Base-by-base conservation (phyloP, 2,797 vertebrate genomes). In the Chromobotia macracanthus region DNA sequence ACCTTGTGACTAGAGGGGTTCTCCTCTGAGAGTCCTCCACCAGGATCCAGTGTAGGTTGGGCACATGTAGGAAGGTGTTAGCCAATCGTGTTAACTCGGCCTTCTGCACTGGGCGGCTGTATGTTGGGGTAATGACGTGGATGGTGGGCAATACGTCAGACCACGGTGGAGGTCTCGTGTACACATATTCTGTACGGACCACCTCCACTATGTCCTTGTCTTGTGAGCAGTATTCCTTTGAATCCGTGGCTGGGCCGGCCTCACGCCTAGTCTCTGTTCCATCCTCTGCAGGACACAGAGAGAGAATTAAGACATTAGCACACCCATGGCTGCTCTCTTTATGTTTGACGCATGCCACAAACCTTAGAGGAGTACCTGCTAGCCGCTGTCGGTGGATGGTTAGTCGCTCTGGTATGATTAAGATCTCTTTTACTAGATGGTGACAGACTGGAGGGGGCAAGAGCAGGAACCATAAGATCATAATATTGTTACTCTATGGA, bases 141-240 rank as follows among this genome's bases (percentile, higher is more conserved):
- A 99, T 98, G 85, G 96, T 97, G 75, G 97, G 96, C 81, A 99
- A 94, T 55, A 96, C 96, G 53, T 98, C 97, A 0, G 96, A 97
- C 97, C 97, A 98, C 0, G 97, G 97, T 0, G 97, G 97, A 0
- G 97, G 96, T 83, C 96, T 92, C 0, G 96, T 98, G 84, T 98
- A 98, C 83, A 98, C 97, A 0, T 99, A 99, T 86, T 99, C 97
- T 35, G 97, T 99, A 92, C 97, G 95, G 89, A 99, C 96, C 91
- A 99, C 97, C 91, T 99, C 97, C 91, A 98, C 96, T 60, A 98
- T 99, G 92, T 97, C 97, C 81, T 96, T 96, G 87, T 97, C 97
- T 0, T 96, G 96, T 87, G 96, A 93, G 90, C 97, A 99, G 89
- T 96, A 98, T 89, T 99, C 97, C 91, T 96, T 96, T 82, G 96